These are phyloP conservation scores for Propithecus deckenii DNA, from an alignment of 2,797 vertebrate genomes.

Conservation along the genomic window DNA sequence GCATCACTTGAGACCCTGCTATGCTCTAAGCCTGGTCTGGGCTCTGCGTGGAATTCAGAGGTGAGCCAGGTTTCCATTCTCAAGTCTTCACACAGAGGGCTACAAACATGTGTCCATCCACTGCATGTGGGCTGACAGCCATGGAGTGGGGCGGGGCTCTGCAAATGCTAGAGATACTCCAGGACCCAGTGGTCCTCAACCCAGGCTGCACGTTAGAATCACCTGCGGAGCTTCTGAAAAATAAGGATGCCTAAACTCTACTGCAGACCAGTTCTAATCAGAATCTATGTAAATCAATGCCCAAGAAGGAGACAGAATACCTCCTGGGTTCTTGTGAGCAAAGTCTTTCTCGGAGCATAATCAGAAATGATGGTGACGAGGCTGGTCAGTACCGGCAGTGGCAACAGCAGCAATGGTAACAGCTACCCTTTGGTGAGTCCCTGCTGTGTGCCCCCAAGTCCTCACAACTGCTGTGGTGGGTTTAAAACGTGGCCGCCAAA, in stretches of 20 bases:
- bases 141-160: neutral
- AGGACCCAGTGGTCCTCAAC: neutral
- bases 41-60: neutral
- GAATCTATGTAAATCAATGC: neutral
- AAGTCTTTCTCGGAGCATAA: neutral
- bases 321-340: neutral
- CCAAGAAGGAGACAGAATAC: neutral
- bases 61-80: neutral
- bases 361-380: neutral
- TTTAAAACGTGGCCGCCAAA: neutral
- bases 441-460: neutral
- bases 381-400: neutral
- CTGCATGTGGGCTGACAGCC: neutral
- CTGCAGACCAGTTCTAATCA: neutral
- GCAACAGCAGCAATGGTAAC: neutral
- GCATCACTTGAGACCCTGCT: neutral
- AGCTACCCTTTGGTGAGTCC: neutral
- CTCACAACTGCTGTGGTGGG: neutral
- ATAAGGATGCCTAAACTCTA: neutral
- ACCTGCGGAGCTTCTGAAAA: neutral
- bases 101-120: neutral
- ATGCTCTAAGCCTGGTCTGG: neutral
- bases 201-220: neutral
- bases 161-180: neutral
- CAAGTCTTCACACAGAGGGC: neutral